A percentile compares a stretch with the other conserved stretches of the same genome.
Conservation (phyloP, 1,140 invertebrate genomes). For the Drosophila lacteicornis region DNA sequence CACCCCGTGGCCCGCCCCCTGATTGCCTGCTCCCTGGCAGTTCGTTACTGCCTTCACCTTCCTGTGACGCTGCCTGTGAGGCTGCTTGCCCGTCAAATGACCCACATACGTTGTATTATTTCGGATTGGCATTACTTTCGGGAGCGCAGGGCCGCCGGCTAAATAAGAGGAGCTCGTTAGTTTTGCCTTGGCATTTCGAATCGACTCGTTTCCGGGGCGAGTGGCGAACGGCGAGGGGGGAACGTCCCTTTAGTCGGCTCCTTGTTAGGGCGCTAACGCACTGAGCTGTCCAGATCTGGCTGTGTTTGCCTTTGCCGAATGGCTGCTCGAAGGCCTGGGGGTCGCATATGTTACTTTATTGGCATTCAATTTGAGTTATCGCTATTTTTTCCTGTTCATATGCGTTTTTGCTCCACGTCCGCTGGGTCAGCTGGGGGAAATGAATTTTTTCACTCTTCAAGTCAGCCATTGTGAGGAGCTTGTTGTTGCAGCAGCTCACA, state of each 20-base stretch:
- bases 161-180: constrained; percentile 77
- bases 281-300: constrained; percentile 27
- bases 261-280: constrained; percentile 66
- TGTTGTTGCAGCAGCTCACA: constrained; percentile 29
- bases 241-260: constrained; percentile 63
- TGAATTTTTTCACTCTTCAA: constrained; percentile 66
- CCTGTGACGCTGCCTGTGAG: neutral
- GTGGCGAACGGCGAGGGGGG: constrained; percentile 31
- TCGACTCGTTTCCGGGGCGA: constrained; percentile 52
- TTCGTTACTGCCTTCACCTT: constrained; percentile 64
- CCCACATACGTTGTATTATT: constrained; percentile 69
- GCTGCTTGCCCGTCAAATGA: constrained; percentile 1
- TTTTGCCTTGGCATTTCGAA: constrained; percentile 66
- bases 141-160: constrained; percentile 43
- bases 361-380: constrained; percentile 81
- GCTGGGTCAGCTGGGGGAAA: constrained; percentile 27
- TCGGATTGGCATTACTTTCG: constrained; percentile 73
- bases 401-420: constrained; percentile 54
- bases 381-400: constrained; percentile 81
- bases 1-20: neutral
- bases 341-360: constrained; percentile 80
- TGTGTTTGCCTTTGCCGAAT: constrained; percentile 37
- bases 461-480: constrained; percentile 43
- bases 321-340: constrained; percentile 32
- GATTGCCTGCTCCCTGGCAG: constrained; percentile 42